A percentile compares a stretch with the other conserved stretches of the same genome.
These are phyloP conservation scores for Thalassaphorura encarpata DNA, from an alignment of 1,140 invertebrate species.

Conservation along the genomic window DNA sequence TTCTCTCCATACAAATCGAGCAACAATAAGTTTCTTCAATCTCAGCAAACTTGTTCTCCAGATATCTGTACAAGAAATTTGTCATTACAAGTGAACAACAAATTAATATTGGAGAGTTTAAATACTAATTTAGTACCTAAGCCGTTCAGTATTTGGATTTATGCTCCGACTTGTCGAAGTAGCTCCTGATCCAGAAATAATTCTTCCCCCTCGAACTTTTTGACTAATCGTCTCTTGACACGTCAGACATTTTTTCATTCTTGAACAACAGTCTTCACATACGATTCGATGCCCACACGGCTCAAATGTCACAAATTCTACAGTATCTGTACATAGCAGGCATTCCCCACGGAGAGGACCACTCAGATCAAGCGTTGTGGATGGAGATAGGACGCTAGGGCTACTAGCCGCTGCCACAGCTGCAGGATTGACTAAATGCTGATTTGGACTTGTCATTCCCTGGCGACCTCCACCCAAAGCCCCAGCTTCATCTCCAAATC, in stretches of 20 bases:
- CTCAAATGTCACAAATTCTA: constrained; percentile 53
- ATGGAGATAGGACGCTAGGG: background rate
- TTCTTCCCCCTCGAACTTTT: constrained; percentile 27
- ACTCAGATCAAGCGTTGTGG: background rate
- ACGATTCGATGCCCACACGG: constrained; percentile 64
- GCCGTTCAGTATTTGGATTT: constrained; percentile 51
- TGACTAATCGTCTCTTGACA: constrained; percentile 51
- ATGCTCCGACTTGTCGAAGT: background rate
- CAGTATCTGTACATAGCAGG: constrained; percentile 57
- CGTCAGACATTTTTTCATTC: constrained; percentile 69
- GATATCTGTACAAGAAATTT: too few species aligned
- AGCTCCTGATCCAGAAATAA: constrained; percentile 23
- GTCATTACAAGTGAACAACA: too few species aligned
- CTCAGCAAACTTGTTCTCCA: constrained; percentile 75
- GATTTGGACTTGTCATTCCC: background rate
- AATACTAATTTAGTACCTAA: too few species aligned
- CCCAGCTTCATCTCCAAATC: background rate
- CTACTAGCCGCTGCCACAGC: background rate
- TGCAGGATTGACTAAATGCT: background rate
- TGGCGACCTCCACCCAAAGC: background rate
- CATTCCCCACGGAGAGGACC: constrained; percentile 45
- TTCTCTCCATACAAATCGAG: constrained; percentile 66
- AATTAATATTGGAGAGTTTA: too few species aligned
- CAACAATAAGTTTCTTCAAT: constrained; percentile 64
- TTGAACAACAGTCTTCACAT: constrained; percentile 62